phyloP scores from a whole-genome alignment of 2,797 vertebrate species.

The Clarias pachynema region DNA sequence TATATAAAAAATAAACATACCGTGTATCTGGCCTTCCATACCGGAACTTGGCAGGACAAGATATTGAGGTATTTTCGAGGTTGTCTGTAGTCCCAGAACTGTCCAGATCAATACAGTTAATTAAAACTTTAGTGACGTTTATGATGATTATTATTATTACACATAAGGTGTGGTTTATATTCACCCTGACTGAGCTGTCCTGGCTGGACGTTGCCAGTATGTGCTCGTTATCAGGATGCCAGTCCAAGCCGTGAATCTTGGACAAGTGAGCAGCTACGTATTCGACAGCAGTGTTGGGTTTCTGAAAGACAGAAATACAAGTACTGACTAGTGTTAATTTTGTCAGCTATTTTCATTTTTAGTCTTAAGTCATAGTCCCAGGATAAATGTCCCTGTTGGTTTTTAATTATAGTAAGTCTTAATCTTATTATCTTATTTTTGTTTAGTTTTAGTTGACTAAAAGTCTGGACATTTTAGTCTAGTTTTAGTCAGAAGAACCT shows the following conservation, averaged over 20 bases:
- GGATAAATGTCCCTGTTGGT: too few species aligned
- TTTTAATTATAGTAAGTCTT: too few species aligned
- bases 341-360: too few species aligned
- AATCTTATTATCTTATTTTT: too few species aligned
- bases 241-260: constrained; percentile 96
- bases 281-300: constrained; percentile 91
- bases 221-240: constrained; percentile 96
- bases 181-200: constrained; percentile 96
- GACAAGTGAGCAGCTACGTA: constrained; percentile 96
- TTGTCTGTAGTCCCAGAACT: constrained; percentile 99
- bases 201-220: constrained; percentile 94
- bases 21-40: constrained; percentile 98
- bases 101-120: constrained; percentile 22
- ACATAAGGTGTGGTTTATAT: constrained; percentile 21
- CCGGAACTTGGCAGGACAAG: constrained; percentile 94
- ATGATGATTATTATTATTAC: too few species aligned
- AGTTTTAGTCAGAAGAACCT: too few species aligned
- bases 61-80: constrained; percentile 96
- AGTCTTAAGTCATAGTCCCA: too few species aligned
- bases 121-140: not conserved
- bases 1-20: constrained; percentile 69
- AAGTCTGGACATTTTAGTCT: too few species aligned
- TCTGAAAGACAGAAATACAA: constrained; percentile 72
- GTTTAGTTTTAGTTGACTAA: too few species aligned
- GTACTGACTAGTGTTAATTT: not conserved